Percentiles rank a stretch among this genome's conserved stretches.
These are phyloP conservation scores for Protonemura montana DNA, from an alignment of 2,888 invertebrate genomes.

Conservation along the genomic window DNA sequence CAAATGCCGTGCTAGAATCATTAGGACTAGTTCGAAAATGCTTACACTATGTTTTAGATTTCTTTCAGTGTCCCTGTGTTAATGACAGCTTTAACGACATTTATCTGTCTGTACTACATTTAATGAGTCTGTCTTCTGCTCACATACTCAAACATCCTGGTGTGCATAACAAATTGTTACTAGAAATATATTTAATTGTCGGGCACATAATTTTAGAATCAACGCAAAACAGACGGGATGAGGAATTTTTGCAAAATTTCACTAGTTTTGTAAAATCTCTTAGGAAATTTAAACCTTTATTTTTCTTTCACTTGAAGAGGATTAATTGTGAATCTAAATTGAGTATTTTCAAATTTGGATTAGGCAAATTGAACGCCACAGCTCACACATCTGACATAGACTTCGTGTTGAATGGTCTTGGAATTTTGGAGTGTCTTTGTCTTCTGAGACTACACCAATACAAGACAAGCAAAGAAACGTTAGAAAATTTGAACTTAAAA, in stretches of 20 bases:
- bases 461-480: background rate
- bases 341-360: slow-evolving; percentile 14
- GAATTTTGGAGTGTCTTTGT: background rate
- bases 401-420: background rate
- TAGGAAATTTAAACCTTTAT: background rate
- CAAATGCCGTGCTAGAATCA: background rate
- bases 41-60: background rate
- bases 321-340: background rate
- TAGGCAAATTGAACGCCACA: background rate
- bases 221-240: background rate
- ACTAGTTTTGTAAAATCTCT: background rate
- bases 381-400: background rate
- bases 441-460: background rate
- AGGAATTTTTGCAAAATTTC: background rate
- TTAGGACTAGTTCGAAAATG: background rate
- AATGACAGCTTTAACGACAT: background rate
- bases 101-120: background rate
- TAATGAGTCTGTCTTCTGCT: background rate
- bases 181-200: background rate
- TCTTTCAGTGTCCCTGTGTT: background rate
- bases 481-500: background rate
- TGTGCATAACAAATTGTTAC: background rate
- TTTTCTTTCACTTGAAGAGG: background rate
- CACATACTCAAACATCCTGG: background rate
- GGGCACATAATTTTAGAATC: slow-evolving; percentile 10